Conservation (phyloP, 64 coral and sea anemone species). For the Pocillopora verrucosa region DNA sequence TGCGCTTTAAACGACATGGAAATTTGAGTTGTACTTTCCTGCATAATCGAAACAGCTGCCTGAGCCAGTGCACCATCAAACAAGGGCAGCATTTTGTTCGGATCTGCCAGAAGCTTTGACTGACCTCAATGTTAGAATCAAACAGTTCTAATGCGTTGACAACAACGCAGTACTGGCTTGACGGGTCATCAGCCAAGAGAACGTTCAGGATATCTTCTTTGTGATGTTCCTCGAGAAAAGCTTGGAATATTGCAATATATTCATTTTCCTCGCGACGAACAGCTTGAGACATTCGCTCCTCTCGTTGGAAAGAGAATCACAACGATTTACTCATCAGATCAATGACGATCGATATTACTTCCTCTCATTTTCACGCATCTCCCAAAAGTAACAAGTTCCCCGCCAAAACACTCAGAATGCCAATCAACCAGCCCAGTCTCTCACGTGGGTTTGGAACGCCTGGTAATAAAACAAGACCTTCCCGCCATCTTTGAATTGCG, state of each 20-base stretch:
- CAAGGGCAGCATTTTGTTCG: slow-evolving; percentile 75
- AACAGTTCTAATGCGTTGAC: slow-evolving; percentile 94
- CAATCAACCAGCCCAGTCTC: background rate
- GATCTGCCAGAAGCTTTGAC: slow-evolving; percentile 79
- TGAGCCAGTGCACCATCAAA: slow-evolving; percentile 80
- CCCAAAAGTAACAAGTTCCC: background rate
- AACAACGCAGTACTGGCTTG: slow-evolving; percentile 75
- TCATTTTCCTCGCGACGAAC: slow-evolving; percentile 32
- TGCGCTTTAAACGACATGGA: slow-evolving; percentile 88
- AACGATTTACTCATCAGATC: background rate
- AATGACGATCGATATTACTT: background rate
- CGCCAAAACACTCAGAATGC: slow-evolving; percentile 9
- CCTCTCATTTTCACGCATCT: background rate
- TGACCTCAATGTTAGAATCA: slow-evolving; percentile 80
- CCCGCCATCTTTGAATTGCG: slow-evolving; percentile 54
- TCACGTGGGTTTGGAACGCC: slow-evolving; percentile 27
- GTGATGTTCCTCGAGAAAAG: slow-evolving; percentile 87
- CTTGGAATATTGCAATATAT: slow-evolving; percentile 58
- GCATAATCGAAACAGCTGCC: slow-evolving; percentile 60
- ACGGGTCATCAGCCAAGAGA: slow-evolving; percentile 68
- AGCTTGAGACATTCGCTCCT: background rate
- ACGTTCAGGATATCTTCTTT: slow-evolving; percentile 58
- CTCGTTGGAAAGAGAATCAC: background rate
- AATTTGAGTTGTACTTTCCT: slow-evolving; percentile 56
- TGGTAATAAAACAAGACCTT: slow-evolving; percentile 27